phyloP scores from a whole-genome alignment of 2,113 vertebrate species.

The Aegotheles bennettii region DNA sequence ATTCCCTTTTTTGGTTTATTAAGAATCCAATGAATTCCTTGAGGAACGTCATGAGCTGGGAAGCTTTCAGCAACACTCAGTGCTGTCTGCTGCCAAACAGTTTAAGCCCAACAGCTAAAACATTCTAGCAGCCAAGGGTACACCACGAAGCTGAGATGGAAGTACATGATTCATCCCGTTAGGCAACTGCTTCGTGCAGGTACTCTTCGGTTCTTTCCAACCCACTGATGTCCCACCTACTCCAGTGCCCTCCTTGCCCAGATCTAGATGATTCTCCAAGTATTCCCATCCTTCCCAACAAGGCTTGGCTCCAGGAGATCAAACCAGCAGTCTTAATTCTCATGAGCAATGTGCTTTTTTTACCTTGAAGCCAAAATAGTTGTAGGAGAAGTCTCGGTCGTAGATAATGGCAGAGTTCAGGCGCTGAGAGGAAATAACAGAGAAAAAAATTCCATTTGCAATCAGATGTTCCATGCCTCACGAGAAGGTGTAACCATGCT shows the following conservation, averaged over 20 bases:
- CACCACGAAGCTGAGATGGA: neutral
- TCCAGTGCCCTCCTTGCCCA: neutral
- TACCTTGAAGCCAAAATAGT: conserved; percentile 98
- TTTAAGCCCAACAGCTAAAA: neutral
- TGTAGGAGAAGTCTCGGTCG: conserved; percentile 96
- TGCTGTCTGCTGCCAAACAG: neutral
- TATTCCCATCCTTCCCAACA: neutral
- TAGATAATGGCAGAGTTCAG: conserved; percentile 96
- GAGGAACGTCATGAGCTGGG: neutral
- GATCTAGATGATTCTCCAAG: rapidly evolving
- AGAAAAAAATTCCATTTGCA: neutral
- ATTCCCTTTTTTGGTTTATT: neutral
- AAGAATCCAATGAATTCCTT: neutral
- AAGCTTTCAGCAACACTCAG: neutral
- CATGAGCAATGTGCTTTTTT: neutral
- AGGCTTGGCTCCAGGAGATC: neutral
- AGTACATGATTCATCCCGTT: rapidly evolving
- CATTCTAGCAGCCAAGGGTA: neutral
- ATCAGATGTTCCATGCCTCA: neutral
- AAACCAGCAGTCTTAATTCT: neutral
- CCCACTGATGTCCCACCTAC: neutral
- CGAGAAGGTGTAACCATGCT: rapidly evolving
- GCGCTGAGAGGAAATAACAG: conserved; percentile 71
- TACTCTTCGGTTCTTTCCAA: too few relatives aligned
- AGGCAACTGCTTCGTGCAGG: neutral